Evolutionary conservation across 2,113 vertebrate genomes (phyloP), one percentile per base, ranked within the genome.

Genomic region (Rafetus swinhoei): DNA sequence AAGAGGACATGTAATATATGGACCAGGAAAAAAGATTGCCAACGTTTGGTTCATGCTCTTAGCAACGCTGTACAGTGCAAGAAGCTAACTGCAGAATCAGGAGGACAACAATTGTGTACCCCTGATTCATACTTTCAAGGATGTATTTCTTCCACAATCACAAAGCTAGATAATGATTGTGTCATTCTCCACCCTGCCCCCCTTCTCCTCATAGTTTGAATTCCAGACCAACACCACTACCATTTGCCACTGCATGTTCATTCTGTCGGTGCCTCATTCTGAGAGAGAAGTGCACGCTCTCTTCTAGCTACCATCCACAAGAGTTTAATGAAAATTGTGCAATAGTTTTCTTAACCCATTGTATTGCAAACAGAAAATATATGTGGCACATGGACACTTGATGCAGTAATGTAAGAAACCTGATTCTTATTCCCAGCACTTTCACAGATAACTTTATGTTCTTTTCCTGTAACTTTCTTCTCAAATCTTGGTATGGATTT

Each of bases 111-210:
- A 4, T 9, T 82, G 10, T 27, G 32, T 69, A 69, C 29, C 62
- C 62, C 9, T n/a, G 62, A n/a, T 76, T 25, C 22, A n/a, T 10
- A 3, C 81, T 65, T 56, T 14, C 39, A 45, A 45, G 21, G 39
- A 24, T 22, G 4, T 45, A 45, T 25, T 22, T 76, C 45, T 45
- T 76, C 45, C 72, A 76, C 22, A 24, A 14, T 76, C 10, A 45
- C n/a, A 69, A 24, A 45, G 21, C 12, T 4, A 65, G 0, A 0
- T 8, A 12, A 88, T 4, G 1, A 1, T 53, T 72, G 88, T 53
- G 21, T 88, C 55, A 62, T 60, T 19, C 54, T 45, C 45, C 6
- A 45, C 45, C 45, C 45, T 45, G 45, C 8, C 6, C 52, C 7
- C n/a, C 14, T 7, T 29, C 62, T 7, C 15, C 12, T 9, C n/a